Evolutionary conservation across 2,797 vertebrate species (phyloP).

Genomic region (Liasis olivaceus): DNA sequence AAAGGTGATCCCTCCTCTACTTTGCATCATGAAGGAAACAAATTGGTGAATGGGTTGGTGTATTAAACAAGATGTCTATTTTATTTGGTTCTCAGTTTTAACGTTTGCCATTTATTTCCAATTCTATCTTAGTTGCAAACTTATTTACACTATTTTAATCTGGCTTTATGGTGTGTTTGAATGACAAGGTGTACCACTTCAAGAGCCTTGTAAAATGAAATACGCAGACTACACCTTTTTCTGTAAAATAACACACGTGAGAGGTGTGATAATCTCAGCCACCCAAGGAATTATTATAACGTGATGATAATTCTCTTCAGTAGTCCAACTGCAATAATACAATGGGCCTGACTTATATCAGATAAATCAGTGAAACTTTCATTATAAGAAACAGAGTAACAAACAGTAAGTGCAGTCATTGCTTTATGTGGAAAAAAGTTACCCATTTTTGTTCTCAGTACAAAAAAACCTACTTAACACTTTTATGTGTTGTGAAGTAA

Average conservation of each 20-base stretch:
- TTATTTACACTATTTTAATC: neutral
- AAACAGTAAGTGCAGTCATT: neutral
- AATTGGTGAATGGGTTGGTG: neutral
- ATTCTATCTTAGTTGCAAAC: neutral
- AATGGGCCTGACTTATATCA: neutral
- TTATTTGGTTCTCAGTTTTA: neutral
- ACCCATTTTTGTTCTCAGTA: neutral
- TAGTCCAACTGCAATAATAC: neutral
- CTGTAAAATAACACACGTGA: neutral
- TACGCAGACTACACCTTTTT: neutral
- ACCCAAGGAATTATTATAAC: neutral
- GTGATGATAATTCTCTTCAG: slow-evolving; percentile 8
- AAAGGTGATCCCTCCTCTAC: neutral
- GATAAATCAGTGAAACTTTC: neutral
- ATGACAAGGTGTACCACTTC: neutral
- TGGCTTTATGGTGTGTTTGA: neutral
- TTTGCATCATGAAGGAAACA: neutral
- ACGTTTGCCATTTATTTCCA: neutral
- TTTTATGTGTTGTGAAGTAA: neutral
- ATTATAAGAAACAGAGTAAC: neutral
- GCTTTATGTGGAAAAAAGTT: neutral
- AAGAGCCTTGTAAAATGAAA: neutral
- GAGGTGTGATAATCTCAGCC: neutral
- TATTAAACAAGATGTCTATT: neutral
- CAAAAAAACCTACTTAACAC: neutral